Conservation (phyloP, 2,113 vertebrate genomes). For the Trachemys scripta region DNA sequence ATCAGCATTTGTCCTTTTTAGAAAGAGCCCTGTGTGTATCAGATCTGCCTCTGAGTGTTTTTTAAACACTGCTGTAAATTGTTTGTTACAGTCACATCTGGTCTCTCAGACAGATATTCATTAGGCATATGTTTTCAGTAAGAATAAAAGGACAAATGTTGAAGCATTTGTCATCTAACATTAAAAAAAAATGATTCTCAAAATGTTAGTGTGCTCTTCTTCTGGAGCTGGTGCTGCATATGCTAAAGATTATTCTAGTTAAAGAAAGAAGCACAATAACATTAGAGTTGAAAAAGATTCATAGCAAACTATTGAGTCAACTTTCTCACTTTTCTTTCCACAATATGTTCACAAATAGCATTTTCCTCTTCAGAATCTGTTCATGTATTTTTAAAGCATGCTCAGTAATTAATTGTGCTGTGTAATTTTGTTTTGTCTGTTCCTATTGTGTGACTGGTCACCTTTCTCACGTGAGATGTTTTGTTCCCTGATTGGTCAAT, state of each 20-base stretch:
- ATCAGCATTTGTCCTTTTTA: constrained; percentile 10
- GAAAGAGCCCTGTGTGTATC: not conserved
- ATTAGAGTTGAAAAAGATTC: not conserved
- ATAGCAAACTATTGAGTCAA: not conserved
- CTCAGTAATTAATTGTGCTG: not conserved
- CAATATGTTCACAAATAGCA: not conserved
- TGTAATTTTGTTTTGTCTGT: not conserved
- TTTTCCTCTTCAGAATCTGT: not conserved
- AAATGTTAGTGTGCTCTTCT: not conserved
- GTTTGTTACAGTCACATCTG: constrained; percentile 25
- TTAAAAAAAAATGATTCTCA: not conserved
- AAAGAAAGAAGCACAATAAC: not conserved
- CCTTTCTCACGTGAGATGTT: not conserved
- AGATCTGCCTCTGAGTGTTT: not conserved
- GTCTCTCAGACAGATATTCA: not conserved
- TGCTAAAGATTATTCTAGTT: not conserved
- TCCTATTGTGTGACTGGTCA: not conserved
- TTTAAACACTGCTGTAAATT: not conserved
- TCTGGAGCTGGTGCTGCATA: not conserved
- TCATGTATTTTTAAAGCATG: not conserved
- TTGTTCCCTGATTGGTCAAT: not conserved
- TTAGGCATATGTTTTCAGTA: not conserved
- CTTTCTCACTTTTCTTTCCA: not conserved
- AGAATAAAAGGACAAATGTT: constrained; percentile 19
- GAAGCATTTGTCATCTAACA: not conserved